phyloP scores from a whole-genome alignment of 2,113 vertebrate species.

The Candoia aspera region DNA sequence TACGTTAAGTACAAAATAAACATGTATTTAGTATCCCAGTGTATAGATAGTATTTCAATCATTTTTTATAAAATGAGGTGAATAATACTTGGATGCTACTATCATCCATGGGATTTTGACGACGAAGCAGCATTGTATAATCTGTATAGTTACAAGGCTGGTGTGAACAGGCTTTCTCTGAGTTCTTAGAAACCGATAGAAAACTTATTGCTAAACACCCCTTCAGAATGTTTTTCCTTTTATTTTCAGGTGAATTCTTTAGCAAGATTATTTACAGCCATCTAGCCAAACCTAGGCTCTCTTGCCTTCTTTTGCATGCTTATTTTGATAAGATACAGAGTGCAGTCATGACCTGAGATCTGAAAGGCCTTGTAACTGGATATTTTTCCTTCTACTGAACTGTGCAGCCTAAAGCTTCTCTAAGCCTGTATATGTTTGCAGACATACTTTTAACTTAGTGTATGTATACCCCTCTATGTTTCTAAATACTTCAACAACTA shows the following conservation, averaged over 20 bases:
- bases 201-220: no score
- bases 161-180: no score
- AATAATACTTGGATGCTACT: neutral
- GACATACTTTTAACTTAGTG: neutral
- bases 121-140: neutral
- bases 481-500: neutral
- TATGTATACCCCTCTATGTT: neutral
- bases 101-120: neutral
- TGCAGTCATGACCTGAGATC: neutral
- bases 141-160: neutral
- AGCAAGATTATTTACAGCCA: neutral
- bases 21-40: neutral
- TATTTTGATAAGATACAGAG: neutral
- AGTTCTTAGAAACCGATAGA: no score
- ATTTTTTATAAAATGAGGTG: neutral
- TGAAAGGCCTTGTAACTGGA: neutral
- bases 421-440: neutral
- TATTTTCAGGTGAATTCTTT: neutral
- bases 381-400: neutral
- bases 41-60: neutral
- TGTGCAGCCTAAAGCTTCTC: neutral
- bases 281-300: neutral
- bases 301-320: neutral
- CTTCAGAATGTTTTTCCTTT: neutral
- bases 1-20: neutral